phyloP scores from a whole-genome alignment of 2,113 vertebrate genomes.

The Taurulus bubalis region DNA sequence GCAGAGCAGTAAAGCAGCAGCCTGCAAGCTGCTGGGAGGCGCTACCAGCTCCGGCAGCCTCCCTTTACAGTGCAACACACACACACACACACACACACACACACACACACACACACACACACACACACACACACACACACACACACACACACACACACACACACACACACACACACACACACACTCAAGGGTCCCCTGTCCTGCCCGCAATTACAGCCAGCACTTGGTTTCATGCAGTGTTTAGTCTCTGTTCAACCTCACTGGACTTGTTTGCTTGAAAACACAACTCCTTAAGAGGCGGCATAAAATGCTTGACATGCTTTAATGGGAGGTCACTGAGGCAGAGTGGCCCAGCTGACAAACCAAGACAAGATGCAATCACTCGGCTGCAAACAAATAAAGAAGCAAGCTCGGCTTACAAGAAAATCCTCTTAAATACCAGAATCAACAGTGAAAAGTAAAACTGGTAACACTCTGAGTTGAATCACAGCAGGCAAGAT shows the following conservation, averaged over 20 bases:
- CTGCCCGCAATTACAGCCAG: conserved; percentile 22
- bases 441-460: conserved; percentile 22
- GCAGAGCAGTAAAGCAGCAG: conserved; percentile 57
- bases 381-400: neutral
- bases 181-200: conserved; percentile 48
- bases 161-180: conserved; percentile 42
- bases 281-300: conserved; percentile 47
- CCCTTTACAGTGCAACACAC: conserved; percentile 33
- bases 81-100: conserved; percentile 37
- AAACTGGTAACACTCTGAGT: conserved; percentile 17
- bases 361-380: conserved; percentile 27
- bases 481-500: neutral
- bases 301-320: conserved; percentile 63
- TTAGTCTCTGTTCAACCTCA: conserved; percentile 23
- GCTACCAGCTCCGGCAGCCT: conserved; percentile 18
- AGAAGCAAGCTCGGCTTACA: neutral
- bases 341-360: conserved; percentile 35
- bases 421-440: conserved; percentile 9
- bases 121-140: no score
- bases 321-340: conserved; percentile 57
- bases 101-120: conserved; percentile 20
- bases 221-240: conserved; percentile 4
- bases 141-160: conserved; percentile 41
- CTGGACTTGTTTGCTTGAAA: conserved; percentile 49
- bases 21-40: conserved; percentile 22